Conservation (phyloP, 2,888 invertebrate genomes). For the Meteorus cinctellus region DNA sequence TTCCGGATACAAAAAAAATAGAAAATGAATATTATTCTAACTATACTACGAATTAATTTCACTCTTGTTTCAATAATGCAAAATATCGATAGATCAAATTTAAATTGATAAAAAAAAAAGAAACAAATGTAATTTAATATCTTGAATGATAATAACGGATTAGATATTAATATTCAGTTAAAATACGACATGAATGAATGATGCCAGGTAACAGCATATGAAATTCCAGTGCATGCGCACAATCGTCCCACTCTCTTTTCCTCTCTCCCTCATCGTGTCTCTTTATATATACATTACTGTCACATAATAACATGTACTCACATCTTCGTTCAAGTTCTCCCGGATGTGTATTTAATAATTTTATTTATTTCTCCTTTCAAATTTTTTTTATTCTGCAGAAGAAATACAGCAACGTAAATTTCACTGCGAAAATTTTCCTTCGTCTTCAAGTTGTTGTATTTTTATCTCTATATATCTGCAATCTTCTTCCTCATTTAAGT, state of each 20-base stretch:
- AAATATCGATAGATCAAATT: neutral
- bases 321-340: conserved; percentile 8
- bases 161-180: neutral
- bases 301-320: conserved; percentile 5
- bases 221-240: neutral
- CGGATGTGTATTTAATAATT: neutral
- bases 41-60: too few species aligned
- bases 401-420: neutral
- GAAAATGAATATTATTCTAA: too few species aligned
- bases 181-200: neutral
- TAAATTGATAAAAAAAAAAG: neutral
- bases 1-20: too few species aligned
- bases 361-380: neutral
- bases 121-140: neutral
- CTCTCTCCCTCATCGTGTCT: neutral
- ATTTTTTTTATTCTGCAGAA: neutral
- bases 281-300: neutral
- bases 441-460: neutral
- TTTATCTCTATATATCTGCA: neutral
- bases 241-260: neutral
- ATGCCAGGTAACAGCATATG: conserved; percentile 5
- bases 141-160: neutral
- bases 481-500: neutral
- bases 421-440: neutral
- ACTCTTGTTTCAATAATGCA: too few species aligned